Base-by-base conservation (phyloP, 2,797 vertebrate genomes). In the Podarcis siculus region DNA sequence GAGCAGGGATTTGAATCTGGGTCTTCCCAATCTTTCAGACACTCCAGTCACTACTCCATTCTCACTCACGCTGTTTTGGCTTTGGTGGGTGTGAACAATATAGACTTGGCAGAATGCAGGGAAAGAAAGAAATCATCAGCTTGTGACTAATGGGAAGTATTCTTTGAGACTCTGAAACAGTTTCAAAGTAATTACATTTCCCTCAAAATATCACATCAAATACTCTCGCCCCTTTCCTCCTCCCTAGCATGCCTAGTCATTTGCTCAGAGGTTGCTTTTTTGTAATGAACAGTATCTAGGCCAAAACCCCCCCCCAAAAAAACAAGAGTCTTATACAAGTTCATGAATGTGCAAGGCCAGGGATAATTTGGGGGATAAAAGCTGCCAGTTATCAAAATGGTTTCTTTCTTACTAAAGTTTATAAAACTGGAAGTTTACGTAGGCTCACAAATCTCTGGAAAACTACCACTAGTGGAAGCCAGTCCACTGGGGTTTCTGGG, bases 81-180 rank as follows among this genome's bases (percentile, higher is more conserved):
- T 69, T 69, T 69, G 8, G 30, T 12, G 2, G 58, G 58, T 69
- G 82, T 72, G 82, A 92, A 86, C 87, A 91, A 92, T 86, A 73
- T 0, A 1, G 79, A 83, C 88, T 77, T 89, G 86, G 72, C 1
- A 1, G 86, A 85, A 88, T n/a, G 78, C 88, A 0, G 0, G 76
- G 64, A 85, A 83, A 89, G 90, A 90, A 81, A 37, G 85, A 91
- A 17, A 69, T 19, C 9, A 25, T 23, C 3, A 8, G 0, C 85
- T 92, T 95, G 87, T 93, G 92, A 92, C 92, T 93, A 90, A 94
- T 92, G 92, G 90, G 92, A 89, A 92, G 90, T 85, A 77, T 76
- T 79, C 78, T 72, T 73, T 71, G 66, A 95, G 89, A 89, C 90
- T 94, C 67, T 94, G 89, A 79, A 67, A 89, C 81, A 85, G 87